Evolutionary conservation across 53 echinoderm and acorn worm genomes (phyloP).

Genomic region (Henricia sp.): DNA sequence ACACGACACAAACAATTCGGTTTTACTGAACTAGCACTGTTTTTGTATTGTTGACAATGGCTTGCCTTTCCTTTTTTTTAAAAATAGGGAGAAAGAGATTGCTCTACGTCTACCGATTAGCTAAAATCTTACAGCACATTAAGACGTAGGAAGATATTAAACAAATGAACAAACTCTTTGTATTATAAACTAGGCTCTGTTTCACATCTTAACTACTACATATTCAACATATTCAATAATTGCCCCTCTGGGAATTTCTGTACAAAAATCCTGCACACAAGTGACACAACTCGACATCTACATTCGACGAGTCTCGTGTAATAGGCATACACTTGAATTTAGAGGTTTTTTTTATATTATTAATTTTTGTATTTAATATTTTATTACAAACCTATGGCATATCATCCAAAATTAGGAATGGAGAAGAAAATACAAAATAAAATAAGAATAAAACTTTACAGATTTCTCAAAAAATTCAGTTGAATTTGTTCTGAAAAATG

Average conservation of each 20-base stretch:
- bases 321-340: slow-evolving; percentile 52
- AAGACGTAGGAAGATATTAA: slow-evolving; percentile 68
- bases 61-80: slow-evolving; percentile 65
- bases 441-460: slow-evolving; percentile 96
- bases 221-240: slow-evolving; percentile 62
- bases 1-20: slow-evolving; percentile 69
- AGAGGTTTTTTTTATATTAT: slow-evolving; percentile 55
- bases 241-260: slow-evolving; percentile 62
- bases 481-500: slow-evolving; percentile 73
- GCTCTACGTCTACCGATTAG: slow-evolving; percentile 76
- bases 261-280: slow-evolving; percentile 59
- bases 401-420: slow-evolving; percentile 92
- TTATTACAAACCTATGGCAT: slow-evolving; percentile 70
- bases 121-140: slow-evolving; percentile 93
- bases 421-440: slow-evolving; percentile 96
- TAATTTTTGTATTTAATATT: slow-evolving; percentile 66
- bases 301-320: slow-evolving; percentile 48
- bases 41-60: slow-evolving; percentile 3
- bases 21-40: slow-evolving; percentile 61
- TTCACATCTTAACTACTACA: slow-evolving; percentile 52
- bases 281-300: slow-evolving; percentile 44
- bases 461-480: slow-evolving; percentile 70
- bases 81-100: slow-evolving; percentile 52
- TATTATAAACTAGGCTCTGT: slow-evolving; percentile 60
- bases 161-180: slow-evolving; percentile 58